Conservation (phyloP, 2,888 invertebrate species). For the Encarsia formosa region DNA sequence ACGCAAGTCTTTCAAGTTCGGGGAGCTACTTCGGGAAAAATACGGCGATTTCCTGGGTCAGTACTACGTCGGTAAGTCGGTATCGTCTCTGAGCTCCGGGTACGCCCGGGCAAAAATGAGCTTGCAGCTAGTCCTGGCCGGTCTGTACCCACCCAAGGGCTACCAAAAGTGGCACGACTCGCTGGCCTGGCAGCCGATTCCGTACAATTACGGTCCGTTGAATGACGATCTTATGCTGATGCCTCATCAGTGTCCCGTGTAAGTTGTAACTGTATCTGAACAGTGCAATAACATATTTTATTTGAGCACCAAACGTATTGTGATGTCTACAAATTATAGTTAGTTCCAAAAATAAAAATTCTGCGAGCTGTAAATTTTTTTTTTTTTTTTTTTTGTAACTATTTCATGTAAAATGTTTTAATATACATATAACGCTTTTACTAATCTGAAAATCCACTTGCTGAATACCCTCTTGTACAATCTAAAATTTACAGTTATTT, state of each 20-base stretch:
- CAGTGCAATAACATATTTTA: too few species aligned
- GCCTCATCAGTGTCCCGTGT: slow-evolving; percentile 35
- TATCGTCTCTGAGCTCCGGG: slow-evolving; percentile 59
- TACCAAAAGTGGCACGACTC: slow-evolving; percentile 57
- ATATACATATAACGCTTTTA: too few species aligned
- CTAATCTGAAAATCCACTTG: too few species aligned
- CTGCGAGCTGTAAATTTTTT: too few species aligned
- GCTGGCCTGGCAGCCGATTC: slow-evolving; percentile 67
- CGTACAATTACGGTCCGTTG: slow-evolving; percentile 38
- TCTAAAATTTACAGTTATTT: too few species aligned
- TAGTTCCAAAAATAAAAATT: too few species aligned
- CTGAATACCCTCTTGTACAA: too few species aligned
- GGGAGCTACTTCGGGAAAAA: slow-evolving; percentile 51
- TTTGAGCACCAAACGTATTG: too few species aligned
- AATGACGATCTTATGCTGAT: slow-evolving; percentile 33
- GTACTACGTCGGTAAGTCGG: slow-evolving; percentile 48
- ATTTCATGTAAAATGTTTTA: too few species aligned
- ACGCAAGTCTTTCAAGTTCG: slow-evolving; percentile 53
- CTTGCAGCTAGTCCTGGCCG: slow-evolving; percentile 63
- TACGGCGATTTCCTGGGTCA: slow-evolving; percentile 54
- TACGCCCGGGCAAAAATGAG: slow-evolving; percentile 73
- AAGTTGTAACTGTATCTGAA: too few species aligned
- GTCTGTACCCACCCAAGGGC: slow-evolving; percentile 60
- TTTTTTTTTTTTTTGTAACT: too few species aligned
- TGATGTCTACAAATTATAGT: too few species aligned